Percentiles rank a stretch among this genome's conserved stretches.
Conservation (phyloP, 2,888 invertebrate genomes). For the Miltochrista miniata region DNA sequence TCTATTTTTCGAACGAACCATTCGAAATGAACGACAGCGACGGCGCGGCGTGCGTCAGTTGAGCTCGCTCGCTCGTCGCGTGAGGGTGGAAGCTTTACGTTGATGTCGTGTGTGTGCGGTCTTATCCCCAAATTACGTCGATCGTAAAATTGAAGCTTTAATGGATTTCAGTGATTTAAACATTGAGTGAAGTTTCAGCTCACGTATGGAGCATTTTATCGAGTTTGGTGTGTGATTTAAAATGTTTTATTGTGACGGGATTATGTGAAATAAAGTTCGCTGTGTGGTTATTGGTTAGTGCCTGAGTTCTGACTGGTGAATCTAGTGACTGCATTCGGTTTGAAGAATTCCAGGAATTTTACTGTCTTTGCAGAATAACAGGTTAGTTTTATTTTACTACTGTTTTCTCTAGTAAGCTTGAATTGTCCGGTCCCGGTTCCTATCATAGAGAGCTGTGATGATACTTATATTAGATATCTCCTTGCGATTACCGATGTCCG, state of each 20-base stretch:
- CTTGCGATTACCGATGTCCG: slow-evolving; percentile 18
- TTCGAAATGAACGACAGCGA: slow-evolving; percentile 17
- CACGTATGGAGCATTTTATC: slow-evolving; percentile 38
- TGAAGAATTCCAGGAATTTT: slow-evolving; percentile 32
- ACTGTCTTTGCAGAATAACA: slow-evolving; percentile 27
- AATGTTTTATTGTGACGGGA: slow-evolving; percentile 45
- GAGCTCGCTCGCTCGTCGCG: slow-evolving; percentile 42
- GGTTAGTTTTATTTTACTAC: slow-evolving; percentile 38
- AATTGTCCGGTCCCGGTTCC: slow-evolving; percentile 11
- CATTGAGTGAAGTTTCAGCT: slow-evolving; percentile 31
- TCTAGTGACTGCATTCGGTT: slow-evolving; percentile 24
- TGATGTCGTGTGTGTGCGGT: slow-evolving; percentile 8
- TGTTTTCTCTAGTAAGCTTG: slow-evolving; percentile 15
- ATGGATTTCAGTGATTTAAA: slow-evolving; percentile 54
- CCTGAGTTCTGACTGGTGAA: too few species aligned
- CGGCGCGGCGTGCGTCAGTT: slow-evolving; percentile 41
- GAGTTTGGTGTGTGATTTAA: slow-evolving; percentile 44
- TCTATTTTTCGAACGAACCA: slow-evolving; percentile 35
- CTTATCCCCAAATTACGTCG: slow-evolving; percentile 33
- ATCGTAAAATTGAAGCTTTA: slow-evolving; percentile 47
- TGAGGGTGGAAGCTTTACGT: slow-evolving; percentile 12
- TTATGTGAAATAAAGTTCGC: slow-evolving; percentile 44
- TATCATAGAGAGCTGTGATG: slow-evolving; percentile 11
- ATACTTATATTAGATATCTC: slow-evolving; percentile 23
- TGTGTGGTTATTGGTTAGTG: slow-evolving; percentile 41